phyloP scores from a whole-genome alignment of 2,113 vertebrate species.

The Lates calcarifer region DNA sequence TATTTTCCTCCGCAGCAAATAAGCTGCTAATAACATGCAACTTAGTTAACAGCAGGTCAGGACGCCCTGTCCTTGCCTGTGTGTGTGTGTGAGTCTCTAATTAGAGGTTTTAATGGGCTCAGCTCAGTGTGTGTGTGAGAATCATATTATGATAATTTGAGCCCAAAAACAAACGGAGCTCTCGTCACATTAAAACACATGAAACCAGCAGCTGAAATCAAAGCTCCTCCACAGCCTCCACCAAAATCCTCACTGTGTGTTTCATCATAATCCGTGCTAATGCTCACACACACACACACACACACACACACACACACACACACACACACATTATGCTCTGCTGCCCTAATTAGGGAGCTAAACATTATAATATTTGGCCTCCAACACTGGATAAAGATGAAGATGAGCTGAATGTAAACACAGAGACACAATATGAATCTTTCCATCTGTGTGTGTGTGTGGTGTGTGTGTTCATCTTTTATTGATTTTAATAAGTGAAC shows the following conservation, averaged over 20 bases:
- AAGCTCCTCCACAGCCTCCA: slow-evolving; percentile 15
- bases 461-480: too few species aligned
- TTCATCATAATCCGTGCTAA: slow-evolving; percentile 35
- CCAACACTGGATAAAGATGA: neutral
- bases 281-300: neutral
- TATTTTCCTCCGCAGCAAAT: neutral
- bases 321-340: slow-evolving; percentile 9
- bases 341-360: slow-evolving; percentile 13
- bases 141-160: slow-evolving; percentile 33
- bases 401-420: slow-evolving; percentile 5
- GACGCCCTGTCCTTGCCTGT: neutral
- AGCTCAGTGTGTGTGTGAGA: slow-evolving; percentile 30
- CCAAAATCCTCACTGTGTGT: neutral
- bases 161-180: neutral
- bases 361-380: slow-evolving; percentile 22
- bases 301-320: neutral
- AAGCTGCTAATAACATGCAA: slow-evolving; percentile 19
- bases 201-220: slow-evolving; percentile 10
- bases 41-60: slow-evolving; percentile 7
- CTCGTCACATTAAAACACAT: slow-evolving; percentile 4
- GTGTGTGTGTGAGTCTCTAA: slow-evolving; percentile 4
- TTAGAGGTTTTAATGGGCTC: slow-evolving; percentile 15
- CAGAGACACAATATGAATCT: neutral
- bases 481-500: neutral
- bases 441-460: too few species aligned